These are phyloP conservation scores for Anoplius nigerrimus DNA, from an alignment of 2,888 invertebrate genomes.

Conservation along the genomic window DNA sequence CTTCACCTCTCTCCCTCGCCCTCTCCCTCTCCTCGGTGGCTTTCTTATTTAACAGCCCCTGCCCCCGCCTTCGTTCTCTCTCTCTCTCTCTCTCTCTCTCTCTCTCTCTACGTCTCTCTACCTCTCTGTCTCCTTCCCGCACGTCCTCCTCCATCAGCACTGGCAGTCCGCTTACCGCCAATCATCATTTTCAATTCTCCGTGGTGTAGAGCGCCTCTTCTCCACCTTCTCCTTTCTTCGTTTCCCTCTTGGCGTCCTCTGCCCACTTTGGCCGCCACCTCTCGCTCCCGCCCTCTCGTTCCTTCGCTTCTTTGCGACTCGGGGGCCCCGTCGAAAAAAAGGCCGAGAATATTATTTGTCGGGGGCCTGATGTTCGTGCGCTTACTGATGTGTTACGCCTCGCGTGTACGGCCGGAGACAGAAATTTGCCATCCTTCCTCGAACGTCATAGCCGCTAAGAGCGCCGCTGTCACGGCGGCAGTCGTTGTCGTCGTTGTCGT, in stretches of 20 bases:
- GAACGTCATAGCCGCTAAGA: too few species aligned
- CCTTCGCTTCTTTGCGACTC: too few species aligned
- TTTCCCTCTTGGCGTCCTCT: slow-evolving; percentile 29
- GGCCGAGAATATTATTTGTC: slow-evolving; percentile 60
- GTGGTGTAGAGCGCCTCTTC: slow-evolving; percentile 55
- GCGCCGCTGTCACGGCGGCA: too few species aligned
- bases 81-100: slow-evolving; percentile 41
- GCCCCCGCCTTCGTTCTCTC: slow-evolving; percentile 28
- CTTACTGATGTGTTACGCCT: too few species aligned
- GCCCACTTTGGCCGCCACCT: slow-evolving; percentile 14
- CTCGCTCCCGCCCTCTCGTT: slow-evolving; percentile 19
- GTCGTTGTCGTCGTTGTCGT: too few species aligned
- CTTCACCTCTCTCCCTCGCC: slow-evolving; percentile 39
- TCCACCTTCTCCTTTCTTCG: slow-evolving; percentile 17
- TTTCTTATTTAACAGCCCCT: slow-evolving; percentile 60
- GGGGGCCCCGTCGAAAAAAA: slow-evolving; percentile 48
- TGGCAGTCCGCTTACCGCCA: slow-evolving; percentile 64
- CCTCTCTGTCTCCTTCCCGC: too few species aligned
- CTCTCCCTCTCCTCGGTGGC: slow-evolving; percentile 49
- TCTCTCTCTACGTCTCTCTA: too few species aligned
- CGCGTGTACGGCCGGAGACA: too few species aligned
- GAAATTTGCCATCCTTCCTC: too few species aligned
- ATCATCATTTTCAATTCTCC: slow-evolving; percentile 72
- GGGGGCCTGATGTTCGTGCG: too few species aligned
- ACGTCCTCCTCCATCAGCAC: slow-evolving; percentile 46